phyloP scores from a whole-genome alignment of 1,140 invertebrate genomes.

The Mycetomoellerius zeteki region DNA sequence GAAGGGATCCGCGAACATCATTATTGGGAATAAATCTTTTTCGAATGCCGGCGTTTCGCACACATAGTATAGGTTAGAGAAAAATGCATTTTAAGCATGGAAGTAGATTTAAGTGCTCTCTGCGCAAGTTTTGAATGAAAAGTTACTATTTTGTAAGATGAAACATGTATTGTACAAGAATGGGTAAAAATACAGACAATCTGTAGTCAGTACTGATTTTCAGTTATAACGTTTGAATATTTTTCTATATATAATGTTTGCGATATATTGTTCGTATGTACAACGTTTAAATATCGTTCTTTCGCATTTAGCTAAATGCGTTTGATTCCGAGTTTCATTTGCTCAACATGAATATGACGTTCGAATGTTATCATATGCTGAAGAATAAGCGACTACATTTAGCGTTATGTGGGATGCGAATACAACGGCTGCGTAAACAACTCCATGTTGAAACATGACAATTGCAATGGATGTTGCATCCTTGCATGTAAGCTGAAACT shows the following conservation, averaged over 20 bases:
- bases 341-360: background rate
- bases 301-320: conserved; percentile 21
- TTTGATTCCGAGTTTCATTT: conserved; percentile 34
- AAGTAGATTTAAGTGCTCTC: background rate
- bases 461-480: conserved; percentile 18
- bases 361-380: conserved; percentile 12
- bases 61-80: background rate
- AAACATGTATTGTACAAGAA: background rate
- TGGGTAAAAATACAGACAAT: background rate
- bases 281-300: background rate
- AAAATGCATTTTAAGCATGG: background rate
- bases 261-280: background rate
- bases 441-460: conserved; percentile 5
- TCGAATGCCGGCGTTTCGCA: conserved; percentile 1
- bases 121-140: background rate
- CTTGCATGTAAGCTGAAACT: background rate
- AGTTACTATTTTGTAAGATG: background rate
- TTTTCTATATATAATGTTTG: background rate
- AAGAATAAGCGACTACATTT: conserved; percentile 44
- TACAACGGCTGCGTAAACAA: conserved; percentile 12
- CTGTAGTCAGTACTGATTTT: background rate
- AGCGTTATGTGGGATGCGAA: conserved; percentile 17
- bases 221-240: conserved; percentile 24
- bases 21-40: conserved; percentile 54
- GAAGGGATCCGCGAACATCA: conserved; percentile 66